Evolutionary conservation across 1,140 invertebrate species (phyloP), one percentile per base, ranked within the genome.

Genomic region (Papilio polytes): DNA sequence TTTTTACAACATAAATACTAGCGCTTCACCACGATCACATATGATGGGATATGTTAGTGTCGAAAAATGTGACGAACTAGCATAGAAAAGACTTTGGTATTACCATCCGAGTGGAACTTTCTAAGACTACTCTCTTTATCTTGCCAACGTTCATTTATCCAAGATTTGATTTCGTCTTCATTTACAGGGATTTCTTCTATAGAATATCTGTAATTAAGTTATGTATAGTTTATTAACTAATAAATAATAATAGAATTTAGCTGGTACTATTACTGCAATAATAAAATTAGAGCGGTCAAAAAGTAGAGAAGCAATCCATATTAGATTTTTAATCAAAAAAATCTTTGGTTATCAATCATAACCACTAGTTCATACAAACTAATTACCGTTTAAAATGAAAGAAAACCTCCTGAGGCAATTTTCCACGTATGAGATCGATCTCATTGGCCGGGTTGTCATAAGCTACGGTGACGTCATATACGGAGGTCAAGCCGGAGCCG

Each of bases 381-480:
- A 12, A 31, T 85, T 96, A 97, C 96, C 97, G 96, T 89, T 96
- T 97, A 76, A 98, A 96, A 92, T 97, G 95, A 88, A 98, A 97
- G 88, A 97, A 97, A 18, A 98, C 96, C 85, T 97, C 95, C 85
- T 96, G 95, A 0, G 98, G 98, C 83, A 98, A 96, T 70, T 94
- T 95, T 59, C 97, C 97, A 46, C 92, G 92, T 0, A 96, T 83
- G 59, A 98, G 89, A 83, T 97, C 96, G 78, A 96, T 86, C 90
- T 98, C 97, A 53, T 97, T 96, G 0, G 97, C 96, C 20, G 97
- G 95, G 12, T 89, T 94, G 70, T 97, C 96, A 6, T 98, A 98
- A 0, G 96, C 97, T 8, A 98, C 95, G 0, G 97, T 98, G 77
- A 98, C 92, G 92, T 98, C 98, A 88, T 98, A 98, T 31, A 98